These are phyloP conservation scores for Palythoa caribaeorum DNA, from an alignment of 92 coral and sea anemone genomes.

Conservation along the genomic window DNA sequence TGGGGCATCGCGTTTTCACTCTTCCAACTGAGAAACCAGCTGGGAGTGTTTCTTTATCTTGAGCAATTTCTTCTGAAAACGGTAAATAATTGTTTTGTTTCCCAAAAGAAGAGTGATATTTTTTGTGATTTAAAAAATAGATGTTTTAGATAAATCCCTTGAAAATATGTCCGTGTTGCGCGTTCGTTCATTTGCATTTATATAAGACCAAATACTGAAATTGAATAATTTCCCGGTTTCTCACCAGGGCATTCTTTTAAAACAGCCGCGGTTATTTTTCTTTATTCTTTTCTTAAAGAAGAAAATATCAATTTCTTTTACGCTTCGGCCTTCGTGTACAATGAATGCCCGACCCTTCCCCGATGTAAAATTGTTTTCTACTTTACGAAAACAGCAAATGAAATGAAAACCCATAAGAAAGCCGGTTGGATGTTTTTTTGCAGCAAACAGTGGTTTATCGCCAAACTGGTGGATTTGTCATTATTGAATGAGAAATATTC, in stretches of 20 bases:
- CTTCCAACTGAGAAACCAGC: slow-evolving; percentile 18
- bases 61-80: not conserved
- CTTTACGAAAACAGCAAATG: too few relatives aligned
- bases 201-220: not conserved
- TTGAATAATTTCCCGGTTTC: not conserved
- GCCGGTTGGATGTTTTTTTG: too few relatives aligned
- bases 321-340: too few relatives aligned
- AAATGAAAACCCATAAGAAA: too few relatives aligned
- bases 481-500: too few relatives aligned
- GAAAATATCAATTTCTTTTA: too few relatives aligned
- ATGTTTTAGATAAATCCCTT: not conserved
- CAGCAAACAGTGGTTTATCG: too few relatives aligned
- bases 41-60: not conserved
- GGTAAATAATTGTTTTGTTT: not conserved
- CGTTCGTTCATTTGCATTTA: not conserved
- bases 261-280: not conserved
- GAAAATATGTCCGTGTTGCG: not conserved
- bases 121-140: not conserved
- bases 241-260: not conserved
- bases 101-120: not conserved
- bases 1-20: slow-evolving; percentile 8
- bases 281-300: too few relatives aligned
- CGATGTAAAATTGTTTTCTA: too few relatives aligned
- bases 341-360: too few relatives aligned
- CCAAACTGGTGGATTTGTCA: too few relatives aligned